Evolutionary conservation across 2,113 vertebrate genomes (phyloP), one percentile per base, ranked within the genome.

Genomic region (Gorsachius goisagi): DNA sequence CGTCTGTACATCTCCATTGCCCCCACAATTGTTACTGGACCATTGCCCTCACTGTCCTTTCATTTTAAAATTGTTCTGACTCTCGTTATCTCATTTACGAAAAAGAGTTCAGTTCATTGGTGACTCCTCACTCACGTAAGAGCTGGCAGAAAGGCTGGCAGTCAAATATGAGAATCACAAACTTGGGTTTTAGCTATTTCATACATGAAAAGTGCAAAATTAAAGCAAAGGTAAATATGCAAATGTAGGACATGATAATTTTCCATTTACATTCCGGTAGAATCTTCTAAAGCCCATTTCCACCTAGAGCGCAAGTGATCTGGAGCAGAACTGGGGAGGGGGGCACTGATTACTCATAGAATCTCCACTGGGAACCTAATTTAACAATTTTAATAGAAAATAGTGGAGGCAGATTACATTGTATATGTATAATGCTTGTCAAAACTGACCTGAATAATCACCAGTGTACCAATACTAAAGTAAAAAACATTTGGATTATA

Each of bases 31-130:
- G 2, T 67, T 58, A 32, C 32, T 59, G 41, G 32, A 82, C 4
- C 2, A 0, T 9, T 82, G 6, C 5, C 20, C 7, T 66, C 28
- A 7, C 5, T 55, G 15, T 35, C 35, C 5, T 44, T 87, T 52
- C 9, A 16, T 89, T 78, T 80, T 18, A 6, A 72, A 28, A 41
- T 28, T 55, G 7, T 47, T 79, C 9, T 62, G 26, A 44, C 28
- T 47, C 10, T 81, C 26, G 21, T 63, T 63, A n/a, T 47, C 23
- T 79, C n/a, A 50, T 79, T 84, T 82, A 75, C 2, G 7, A 53
- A 37, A 47, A 80, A 62, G 19, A 1, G 3, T 49, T 89, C 33
- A 8, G 21, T 62, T 66, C 12, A 16, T 26, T 64, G 27, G 17
- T 19, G 9, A 53, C 41, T 72, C 21, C 23, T 78, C 41, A 49